phyloP scores from a whole-genome alignment of 2,113 vertebrate species.

The Peromyscus maniculatus region DNA sequence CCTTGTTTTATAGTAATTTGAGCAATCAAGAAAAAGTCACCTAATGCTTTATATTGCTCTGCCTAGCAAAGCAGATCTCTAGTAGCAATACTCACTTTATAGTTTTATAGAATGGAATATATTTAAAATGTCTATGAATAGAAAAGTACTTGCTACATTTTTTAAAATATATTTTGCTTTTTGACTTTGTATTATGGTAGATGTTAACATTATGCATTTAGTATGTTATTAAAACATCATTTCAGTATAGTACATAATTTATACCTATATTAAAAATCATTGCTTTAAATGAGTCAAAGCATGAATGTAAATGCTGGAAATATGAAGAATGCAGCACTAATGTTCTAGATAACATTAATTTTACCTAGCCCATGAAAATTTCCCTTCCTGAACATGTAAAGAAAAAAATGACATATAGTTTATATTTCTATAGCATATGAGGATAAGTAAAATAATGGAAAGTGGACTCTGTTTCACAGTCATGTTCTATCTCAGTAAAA shows the following conservation, averaged over 20 bases:
- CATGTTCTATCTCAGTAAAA: background rate
- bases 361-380: background rate
- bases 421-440: background rate
- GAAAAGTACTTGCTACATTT: constrained; percentile 33
- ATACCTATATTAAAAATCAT: background rate
- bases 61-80: constrained; percentile 5
- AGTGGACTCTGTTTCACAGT: background rate
- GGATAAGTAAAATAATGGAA: background rate
- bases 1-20: constrained; percentile 33
- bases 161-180: constrained; percentile 28
- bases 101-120: background rate
- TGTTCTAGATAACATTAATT: background rate
- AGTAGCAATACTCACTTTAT: background rate
- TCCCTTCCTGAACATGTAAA: background rate
- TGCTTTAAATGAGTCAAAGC: background rate
- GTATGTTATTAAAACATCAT: background rate
- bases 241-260: background rate
- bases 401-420: background rate
- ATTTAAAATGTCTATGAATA: constrained; percentile 5
- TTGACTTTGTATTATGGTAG: background rate
- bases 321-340: background rate
- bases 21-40: constrained; percentile 38
- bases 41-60: constrained; percentile 32
- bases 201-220: constrained; percentile 30
- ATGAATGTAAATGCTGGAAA: background rate